Evolutionary conservation across 2,888 invertebrate genomes (phyloP), one percentile per base, ranked within the genome.

Genomic region (Neoitamus cyanurus): DNA sequence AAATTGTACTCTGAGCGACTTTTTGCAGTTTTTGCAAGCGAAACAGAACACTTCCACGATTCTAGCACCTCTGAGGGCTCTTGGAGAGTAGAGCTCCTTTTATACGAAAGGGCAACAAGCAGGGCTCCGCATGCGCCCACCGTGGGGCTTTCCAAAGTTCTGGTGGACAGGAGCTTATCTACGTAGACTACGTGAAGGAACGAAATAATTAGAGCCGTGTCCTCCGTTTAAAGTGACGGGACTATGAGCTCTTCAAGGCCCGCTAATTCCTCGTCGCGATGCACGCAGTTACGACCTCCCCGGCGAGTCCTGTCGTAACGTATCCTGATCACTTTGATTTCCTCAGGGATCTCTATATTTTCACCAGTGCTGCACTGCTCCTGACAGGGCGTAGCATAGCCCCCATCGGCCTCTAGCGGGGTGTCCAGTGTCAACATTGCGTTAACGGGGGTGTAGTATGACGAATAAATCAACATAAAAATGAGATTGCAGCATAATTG

Each of bases 381-480:
- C 58, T 58, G 25, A 9, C 58, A 42, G n/a, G 34, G 3, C 7
- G 34, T 7, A 34, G 34, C 34, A 34, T 3, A 34, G 34, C 34
- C 7, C 7, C 34, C 7, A 34, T 3, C 7, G 34, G 20, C 42
- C 42, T 42, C 42, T n/a, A 58, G 25, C 2, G 11, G 25, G 25
- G 58, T 58, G 9, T 58, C 58, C 9, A 20, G 58, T 58, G 58
- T 20, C 58, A 58, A 58, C 58, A 25, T 15, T 20, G 15, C 7
- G 25, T 15, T 20, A 58, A 25, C 58, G 9, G 58, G 20, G 58
- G 58, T 58, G 58, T 58, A 20, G 7, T 15, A 20, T 58, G 58
- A 58, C 58, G 58, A 58, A 58, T 58, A 58, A 58, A 58, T 58
- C 58, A 58, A 58, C 58, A 58, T 58, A 58, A 58, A 58, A 58